Base-by-base conservation (phyloP, 92 coral and sea anemone species). In the Meandrina meandrites region DNA sequence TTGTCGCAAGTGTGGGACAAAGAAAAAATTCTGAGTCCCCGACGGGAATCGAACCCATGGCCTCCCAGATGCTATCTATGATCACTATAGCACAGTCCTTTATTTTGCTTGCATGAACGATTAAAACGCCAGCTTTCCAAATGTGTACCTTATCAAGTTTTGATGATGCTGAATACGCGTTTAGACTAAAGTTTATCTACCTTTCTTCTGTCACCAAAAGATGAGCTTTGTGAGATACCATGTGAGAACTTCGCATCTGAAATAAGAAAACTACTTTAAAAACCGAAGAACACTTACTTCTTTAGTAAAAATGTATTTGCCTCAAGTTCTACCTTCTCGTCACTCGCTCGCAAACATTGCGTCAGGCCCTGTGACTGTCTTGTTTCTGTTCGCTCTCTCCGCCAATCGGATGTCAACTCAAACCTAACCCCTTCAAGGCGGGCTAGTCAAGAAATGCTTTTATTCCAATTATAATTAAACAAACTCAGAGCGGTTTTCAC, bases 171-270 rank as follows among this genome's bases (percentile, higher is more conserved):
- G 4, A 60, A 60, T 57, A 4, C 6, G 68, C 1, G 28, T 18
- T 24, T 60, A 60, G 53, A 48, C 4, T 4, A 4, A 48, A 48
- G 53, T 0, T 24, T 0, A 75, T 14, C 7, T 58, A 97, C 99
- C 97, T 97, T 81, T 97, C 99, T 53, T 97, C 99, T 35, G 95
- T 92, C 75, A 97, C 92, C 32, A 90, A 77, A 48, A 97, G 90
- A 64, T 89, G 92, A 53, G 94, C 89, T 48, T 92, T 92, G 75
- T 90, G 92, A 7, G 94, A 87, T 17, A 89, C 47, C 87, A 94
- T 75, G 81, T 73, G 87, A 62, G 96, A 93, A 31, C 88, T 91
- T 62, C 85, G 93, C 84, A 85, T 83, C 98, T 96, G 80, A 70
- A 76, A 81, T 40, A 68, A 87, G 84, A 86, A 50, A 19, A 75